Conservation (phyloP, 2,113 vertebrate species). For the Podocnemis expansa region DNA sequence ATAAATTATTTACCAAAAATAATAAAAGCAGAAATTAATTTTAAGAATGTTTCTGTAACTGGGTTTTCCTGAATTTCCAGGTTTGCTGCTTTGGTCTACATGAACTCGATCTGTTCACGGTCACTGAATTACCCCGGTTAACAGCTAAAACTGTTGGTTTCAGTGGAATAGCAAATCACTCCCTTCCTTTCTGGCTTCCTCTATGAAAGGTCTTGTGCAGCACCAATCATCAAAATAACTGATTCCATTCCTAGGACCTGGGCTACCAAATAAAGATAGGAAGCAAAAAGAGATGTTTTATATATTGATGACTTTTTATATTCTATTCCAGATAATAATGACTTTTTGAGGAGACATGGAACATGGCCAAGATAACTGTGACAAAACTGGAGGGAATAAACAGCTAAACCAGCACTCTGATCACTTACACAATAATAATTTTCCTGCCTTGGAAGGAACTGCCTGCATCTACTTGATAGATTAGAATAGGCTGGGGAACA, state of each 20-base stretch:
- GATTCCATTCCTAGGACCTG: not conserved
- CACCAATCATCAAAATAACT: not conserved
- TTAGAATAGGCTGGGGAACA: not conserved
- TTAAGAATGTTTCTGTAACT: not conserved
- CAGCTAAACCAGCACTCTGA: not conserved
- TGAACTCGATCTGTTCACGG: not conserved
- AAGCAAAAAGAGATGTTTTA: not conserved
- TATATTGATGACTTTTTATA: not conserved
- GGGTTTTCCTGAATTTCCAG: not conserved
- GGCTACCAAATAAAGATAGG: not conserved
- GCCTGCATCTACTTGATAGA: not conserved
- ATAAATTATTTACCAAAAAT: constrained; percentile 53
- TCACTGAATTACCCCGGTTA: not conserved
- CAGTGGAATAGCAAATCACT: not conserved
- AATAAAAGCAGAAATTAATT: constrained; percentile 24
- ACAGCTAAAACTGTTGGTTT: not conserved
- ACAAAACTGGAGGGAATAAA: not conserved
- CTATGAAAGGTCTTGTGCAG: not conserved
- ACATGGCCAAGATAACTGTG: not conserved
- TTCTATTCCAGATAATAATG: not conserved
- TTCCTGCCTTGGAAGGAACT: not conserved
- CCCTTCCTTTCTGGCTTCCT: not conserved
- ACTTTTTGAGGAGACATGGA: not conserved
- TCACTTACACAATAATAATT: not conserved
- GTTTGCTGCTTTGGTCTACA: not conserved